These are phyloP conservation scores for Oryzias curvinotus DNA, from an alignment of 2,113 vertebrate genomes.

Conservation along the genomic window DNA sequence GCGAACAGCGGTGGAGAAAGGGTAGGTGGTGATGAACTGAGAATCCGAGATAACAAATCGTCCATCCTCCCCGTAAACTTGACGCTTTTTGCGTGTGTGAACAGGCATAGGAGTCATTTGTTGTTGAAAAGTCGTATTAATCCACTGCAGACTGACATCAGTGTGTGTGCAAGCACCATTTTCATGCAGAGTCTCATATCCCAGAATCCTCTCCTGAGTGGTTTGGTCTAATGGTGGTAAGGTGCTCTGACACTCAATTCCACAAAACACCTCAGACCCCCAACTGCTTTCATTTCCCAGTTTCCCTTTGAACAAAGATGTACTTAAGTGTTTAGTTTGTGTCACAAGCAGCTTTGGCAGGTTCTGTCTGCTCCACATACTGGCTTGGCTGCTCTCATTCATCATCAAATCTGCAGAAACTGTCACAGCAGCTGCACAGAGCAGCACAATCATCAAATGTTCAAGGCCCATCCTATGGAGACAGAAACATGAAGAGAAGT, in stretches of 20 bases:
- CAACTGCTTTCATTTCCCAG: constrained; percentile 55
- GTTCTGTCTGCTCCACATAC: constrained; percentile 78
- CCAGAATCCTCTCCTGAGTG: constrained; percentile 84
- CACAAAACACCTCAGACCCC: constrained; percentile 73
- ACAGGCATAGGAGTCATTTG: fast-evolving
- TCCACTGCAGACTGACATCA: constrained; percentile 72
- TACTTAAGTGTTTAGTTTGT: constrained; percentile 76
- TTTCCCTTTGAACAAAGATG: constrained; percentile 67
- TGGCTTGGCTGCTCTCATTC: constrained; percentile 57
- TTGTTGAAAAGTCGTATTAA: constrained; percentile 17
- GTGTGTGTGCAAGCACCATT: constrained; percentile 87
- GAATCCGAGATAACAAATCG: constrained; percentile 90
- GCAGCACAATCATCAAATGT: constrained; percentile 65
- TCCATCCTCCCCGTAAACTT: constrained; percentile 87
- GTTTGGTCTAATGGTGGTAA: constrained; percentile 70
- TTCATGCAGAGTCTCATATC: constrained; percentile 89
- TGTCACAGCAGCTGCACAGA: constrained; percentile 65
- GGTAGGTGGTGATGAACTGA: constrained; percentile 84
- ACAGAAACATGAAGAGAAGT: neutral
- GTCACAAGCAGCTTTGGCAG: constrained; percentile 81
- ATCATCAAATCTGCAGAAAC: constrained; percentile 43
- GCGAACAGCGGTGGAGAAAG: constrained; percentile 88
- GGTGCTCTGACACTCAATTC: constrained; percentile 85
- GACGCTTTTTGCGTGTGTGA: constrained; percentile 75
- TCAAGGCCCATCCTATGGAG: constrained; percentile 75